phyloP scores from a whole-genome alignment of 2,797 vertebrate genomes.

The Columba guinea region DNA sequence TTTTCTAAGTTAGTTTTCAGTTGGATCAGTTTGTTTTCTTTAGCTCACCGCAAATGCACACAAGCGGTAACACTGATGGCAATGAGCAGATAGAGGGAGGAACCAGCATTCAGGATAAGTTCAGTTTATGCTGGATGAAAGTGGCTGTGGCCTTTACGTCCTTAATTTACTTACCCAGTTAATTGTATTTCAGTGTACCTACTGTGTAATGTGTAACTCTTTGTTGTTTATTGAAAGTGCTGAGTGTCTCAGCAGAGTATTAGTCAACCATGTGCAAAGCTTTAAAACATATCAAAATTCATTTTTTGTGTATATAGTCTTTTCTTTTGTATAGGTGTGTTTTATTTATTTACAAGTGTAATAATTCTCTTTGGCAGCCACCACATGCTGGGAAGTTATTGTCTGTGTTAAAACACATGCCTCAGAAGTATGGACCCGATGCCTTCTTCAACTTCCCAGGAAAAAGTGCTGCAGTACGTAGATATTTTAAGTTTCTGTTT shows the following conservation, averaged over 20 bases:
- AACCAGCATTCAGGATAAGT: not conserved
- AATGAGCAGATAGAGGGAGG: not conserved
- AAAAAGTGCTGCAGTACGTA: conserved; percentile 95
- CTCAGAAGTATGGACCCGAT: conserved; percentile 93
- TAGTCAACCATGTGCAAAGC: not conserved
- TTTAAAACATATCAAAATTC: not conserved
- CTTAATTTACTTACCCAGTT: not conserved
- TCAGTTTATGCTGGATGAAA: not conserved
- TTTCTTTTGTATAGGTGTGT: not conserved
- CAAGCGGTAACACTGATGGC: not conserved
- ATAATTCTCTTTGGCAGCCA: conserved; percentile 80
- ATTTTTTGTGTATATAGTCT: not conserved
- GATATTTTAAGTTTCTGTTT: not conserved
- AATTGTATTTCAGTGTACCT: not conserved
- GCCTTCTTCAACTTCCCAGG: conserved; percentile 99
- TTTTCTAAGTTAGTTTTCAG: not conserved
- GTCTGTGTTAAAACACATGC: conserved; percentile 95
- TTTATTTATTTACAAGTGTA: conserved; percentile 1
- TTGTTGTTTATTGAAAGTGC: not conserved
- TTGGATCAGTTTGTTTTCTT: not conserved
- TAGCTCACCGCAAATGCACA: not conserved
- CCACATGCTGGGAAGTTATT: conserved; percentile 94
- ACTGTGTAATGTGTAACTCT: not conserved
- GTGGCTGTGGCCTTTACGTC: not conserved
- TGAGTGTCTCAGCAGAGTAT: not conserved